phyloP scores from a whole-genome alignment of 2,797 vertebrate species.

The Sciaenops ocellatus region DNA sequence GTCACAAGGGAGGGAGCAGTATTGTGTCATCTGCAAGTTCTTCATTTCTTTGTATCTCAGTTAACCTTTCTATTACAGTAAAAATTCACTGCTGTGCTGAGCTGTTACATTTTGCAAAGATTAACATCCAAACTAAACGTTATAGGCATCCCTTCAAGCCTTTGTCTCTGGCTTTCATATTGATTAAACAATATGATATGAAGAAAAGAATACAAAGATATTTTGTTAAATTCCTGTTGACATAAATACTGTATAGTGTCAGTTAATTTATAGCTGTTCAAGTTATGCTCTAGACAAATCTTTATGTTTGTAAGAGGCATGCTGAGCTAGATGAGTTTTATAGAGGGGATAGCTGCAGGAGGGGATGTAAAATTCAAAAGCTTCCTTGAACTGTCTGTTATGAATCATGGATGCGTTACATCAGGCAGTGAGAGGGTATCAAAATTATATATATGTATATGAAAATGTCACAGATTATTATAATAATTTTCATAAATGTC shows the following conservation, averaged over 20 bases:
- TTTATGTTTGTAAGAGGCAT: not conserved
- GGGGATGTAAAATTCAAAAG: conserved; percentile 6
- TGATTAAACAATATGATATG: not conserved
- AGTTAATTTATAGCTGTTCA: not conserved
- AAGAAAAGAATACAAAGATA: not conserved
- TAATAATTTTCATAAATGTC: conserved; percentile 23
- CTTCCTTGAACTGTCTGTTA: not conserved
- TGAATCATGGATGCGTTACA: not conserved
- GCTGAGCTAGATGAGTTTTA: not conserved
- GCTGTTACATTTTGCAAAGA: not conserved
- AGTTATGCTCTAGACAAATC: not conserved
- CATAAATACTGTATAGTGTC: not conserved
- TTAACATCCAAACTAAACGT: not conserved
- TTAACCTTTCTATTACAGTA: not conserved
- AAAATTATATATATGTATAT: conserved; percentile 3
- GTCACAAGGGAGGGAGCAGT: not conserved
- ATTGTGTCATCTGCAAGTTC: not conserved
- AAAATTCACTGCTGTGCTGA: not conserved
- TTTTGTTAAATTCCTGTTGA: not conserved
- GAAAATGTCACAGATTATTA: conserved; percentile 30
- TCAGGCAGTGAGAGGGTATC: conserved; percentile 11
- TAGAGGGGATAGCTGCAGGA: not conserved
- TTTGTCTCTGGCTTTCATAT: not conserved
- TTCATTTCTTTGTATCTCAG: not conserved
- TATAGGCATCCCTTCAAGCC: too few species aligned